Conservation (phyloP, 30 jellyfish, hydroid and myxozoan genomes). For the Aurelia sp. region DNA sequence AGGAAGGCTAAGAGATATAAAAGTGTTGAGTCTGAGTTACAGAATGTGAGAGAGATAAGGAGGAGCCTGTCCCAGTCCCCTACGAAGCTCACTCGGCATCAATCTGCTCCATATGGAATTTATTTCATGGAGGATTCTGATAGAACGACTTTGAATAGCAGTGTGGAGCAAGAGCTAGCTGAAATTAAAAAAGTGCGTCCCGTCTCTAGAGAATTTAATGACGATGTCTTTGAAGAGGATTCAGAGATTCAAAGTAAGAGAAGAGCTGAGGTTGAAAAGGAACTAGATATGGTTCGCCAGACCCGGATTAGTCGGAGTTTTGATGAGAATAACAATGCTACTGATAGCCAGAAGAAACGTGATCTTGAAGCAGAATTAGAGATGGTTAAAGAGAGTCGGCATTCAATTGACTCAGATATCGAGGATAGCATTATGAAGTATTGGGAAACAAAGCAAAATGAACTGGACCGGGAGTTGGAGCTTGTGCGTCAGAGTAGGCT, state of each 20-base stretch:
- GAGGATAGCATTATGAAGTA: not conserved
- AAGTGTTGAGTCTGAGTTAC: constrained; percentile 3
- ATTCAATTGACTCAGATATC: not conserved
- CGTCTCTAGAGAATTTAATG: not conserved
- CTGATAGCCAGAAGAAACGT: not conserved
- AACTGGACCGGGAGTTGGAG: not conserved
- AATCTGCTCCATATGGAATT: not conserved
- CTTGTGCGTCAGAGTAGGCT: not conserved
- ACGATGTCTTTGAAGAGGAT: constrained; percentile 23
- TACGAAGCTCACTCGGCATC: not conserved
- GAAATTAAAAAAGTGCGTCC: not conserved
- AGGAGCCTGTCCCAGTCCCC: not conserved
- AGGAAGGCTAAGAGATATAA: not conserved
- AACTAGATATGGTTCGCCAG: not conserved
- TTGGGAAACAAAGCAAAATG: not conserved
- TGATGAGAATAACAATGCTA: not conserved
- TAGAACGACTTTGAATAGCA: not conserved
- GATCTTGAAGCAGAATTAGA: constrained; percentile 8
- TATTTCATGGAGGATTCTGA: not conserved
- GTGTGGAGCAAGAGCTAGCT: not conserved
- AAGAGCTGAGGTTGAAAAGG: not conserved
- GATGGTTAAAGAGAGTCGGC: not conserved
- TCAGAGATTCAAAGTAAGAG: not conserved
- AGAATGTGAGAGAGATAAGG: not conserved
- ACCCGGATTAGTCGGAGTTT: not conserved